Base-by-base conservation (phyloP, 2,888 invertebrate genomes). In the Agelastica alni region DNA sequence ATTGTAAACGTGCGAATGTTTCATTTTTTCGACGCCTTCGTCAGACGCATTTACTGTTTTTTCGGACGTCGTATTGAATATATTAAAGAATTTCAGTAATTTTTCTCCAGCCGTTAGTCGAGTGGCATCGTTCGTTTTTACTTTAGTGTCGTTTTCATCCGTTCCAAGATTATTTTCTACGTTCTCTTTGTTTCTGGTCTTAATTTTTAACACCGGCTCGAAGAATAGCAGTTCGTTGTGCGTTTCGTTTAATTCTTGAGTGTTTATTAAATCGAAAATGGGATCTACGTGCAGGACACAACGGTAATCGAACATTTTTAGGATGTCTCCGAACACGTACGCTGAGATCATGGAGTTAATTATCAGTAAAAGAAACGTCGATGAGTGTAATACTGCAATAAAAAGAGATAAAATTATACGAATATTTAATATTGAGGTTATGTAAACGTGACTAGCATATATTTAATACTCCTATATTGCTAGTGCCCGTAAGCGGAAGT, bases 261-360 rank as follows among this genome's bases (percentile, higher is more conserved):
- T 30, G 37, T 51, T 37, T 22, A 28, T 36, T 26, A 52, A 13
- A 9, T 37, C 31, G 3, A 52, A 37, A 22, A 26, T 31, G 12
- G 55, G 55, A 16, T 4, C 56, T 53, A 18, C 68, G 60, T 54
- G 62, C 13, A 72, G 56, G 9, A 72, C 56, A 53, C 72, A 72
- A 42, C 68, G 59, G 53, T 65, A 56, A 13, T 64, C 63, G 59
- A 72, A 71, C 3, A 55, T 58, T 32, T 62, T 64, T 12, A 66
- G 43, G 10, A 68, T 53, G 32, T 57, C 56, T 39, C 66, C 62
- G 49, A 68, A 60, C 14, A 61, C 30, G 48, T 63, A 63, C 1
- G 67, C 62, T 5, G 68, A 56, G 31, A 60, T 42, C 30, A 68
- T 64, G 1, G 68, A 57, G 39, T 57, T 60, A 1, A 64, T 14